Evolutionary conservation across 1,140 invertebrate genomes (phyloP), one percentile per base, ranked within the genome.

Genomic region (Drosophila obscura): DNA sequence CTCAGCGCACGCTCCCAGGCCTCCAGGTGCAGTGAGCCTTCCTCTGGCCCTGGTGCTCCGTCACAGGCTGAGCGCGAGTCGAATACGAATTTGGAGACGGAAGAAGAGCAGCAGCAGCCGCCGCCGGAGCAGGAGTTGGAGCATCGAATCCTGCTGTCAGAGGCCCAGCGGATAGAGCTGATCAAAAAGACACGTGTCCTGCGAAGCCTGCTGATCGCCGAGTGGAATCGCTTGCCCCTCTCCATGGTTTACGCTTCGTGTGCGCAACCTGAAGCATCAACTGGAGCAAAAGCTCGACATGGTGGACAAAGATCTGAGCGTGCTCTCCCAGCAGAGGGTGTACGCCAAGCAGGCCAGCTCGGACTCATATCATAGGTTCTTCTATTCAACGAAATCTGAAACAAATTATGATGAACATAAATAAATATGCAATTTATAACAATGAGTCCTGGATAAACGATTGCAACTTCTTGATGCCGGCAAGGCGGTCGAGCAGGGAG

Each of bases 181-280:
- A 45, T 85, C 5, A 49, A 59, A 13, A 51, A 56, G 1, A 66
- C 74, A 0, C 68, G 57, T n/a, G 26, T 48, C 11, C 78, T 65
- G 2, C 59, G 75, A 9, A 50, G 26, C 1, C 49, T 75, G n/a
- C 50, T 85, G 11, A 82, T 72, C 13, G 62, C 49, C 13, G 69
- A 88, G 24, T 85, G 88, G 56, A 85, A 85, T 49, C 65, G 74
- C 0, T 22, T 85, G 56, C 82, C 82, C 6, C 35, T 85, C 5
- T 78, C 83, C 4, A 79, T 72, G 74, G 74, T 65, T 55, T 0
- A 88, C 82, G 5, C 24, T 88, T 52, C 78, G 83, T 2, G 79
- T 88, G 13, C 83, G 78, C 9, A 88, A 88, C 19, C 49, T 87
- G 6, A 82, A 83, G 31, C 28, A 39, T 4, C 49, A 62, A 9